Base-by-base conservation (phyloP, 1,140 invertebrate genomes). In the Oedothorax gibbosus region DNA sequence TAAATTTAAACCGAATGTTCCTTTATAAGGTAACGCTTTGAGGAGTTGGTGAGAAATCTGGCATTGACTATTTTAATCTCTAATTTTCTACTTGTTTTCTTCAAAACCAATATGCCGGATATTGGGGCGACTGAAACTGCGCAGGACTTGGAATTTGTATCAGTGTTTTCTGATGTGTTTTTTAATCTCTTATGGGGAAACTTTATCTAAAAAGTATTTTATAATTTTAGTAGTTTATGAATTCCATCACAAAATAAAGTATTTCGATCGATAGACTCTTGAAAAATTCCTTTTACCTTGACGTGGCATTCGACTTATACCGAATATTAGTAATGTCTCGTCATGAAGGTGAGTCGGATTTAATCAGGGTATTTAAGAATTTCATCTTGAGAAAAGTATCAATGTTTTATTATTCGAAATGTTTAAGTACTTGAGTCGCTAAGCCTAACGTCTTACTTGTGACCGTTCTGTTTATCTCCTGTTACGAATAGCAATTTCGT, bases 21-120 rank as follows among this genome's bases (percentile, higher is more conserved):
- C 80, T 83, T 72, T 60, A 82, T 75, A 83, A 83, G 80, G 80
- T 66, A 83, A 83, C 20, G 57, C 49, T 12, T 65, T n/a, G 69
- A 35, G 35, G 35, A 54, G 18, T n/a, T 68, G 50, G 20, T 35
- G 71, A 11, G 49, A 49, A 75, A 83, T 83, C 80, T 83, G 80
- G 80, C 80, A 75, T 75, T 83, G 80, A 83, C 80, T 83, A 83
- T 83, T 83, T 83, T 83, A 83, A 83, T 83, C 80, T 83, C 49
- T 35, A 35, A 35, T 35, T 35, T 35, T 35, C 35, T 83, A 72
- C 57, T 72, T 73, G 68, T 83, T 83, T 72, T 80, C 50, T 80
- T 72, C 80, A 83, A 35, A 35, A 75, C 80, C 80, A 83, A 83
- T 83, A 83, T 83, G 80, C 80, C 80, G 80, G 80, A 83, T 83